Percentiles rank a stretch among this genome's conserved stretches.
These are phyloP conservation scores for Monopterus albus DNA, from an alignment of 2,113 vertebrate genomes.

Conservation along the genomic window DNA sequence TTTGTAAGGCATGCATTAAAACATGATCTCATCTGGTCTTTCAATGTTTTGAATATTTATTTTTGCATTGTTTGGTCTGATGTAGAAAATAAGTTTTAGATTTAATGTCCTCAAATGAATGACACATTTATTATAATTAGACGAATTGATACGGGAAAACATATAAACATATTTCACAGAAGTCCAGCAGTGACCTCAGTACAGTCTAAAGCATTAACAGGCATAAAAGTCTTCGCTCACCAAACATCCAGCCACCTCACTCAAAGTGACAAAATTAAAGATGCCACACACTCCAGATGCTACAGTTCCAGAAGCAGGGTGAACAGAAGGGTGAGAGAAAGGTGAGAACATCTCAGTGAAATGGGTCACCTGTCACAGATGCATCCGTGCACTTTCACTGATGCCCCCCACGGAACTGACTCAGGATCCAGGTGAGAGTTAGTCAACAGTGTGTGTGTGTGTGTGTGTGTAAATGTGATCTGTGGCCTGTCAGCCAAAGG, in stretches of 20 bases:
- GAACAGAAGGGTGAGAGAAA: slow-evolving; percentile 37
- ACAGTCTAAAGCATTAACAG: background rate
- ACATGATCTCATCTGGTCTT: background rate
- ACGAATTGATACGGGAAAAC: background rate
- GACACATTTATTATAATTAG: background rate
- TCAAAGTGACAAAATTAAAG: slow-evolving; percentile 44
- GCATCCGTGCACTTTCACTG: slow-evolving; percentile 51
- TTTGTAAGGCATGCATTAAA: slow-evolving; percentile 17
- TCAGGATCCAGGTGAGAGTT: slow-evolving; percentile 65
- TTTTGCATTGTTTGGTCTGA: background rate
- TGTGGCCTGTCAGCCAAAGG: slow-evolving; percentile 42
- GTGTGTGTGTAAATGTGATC: slow-evolving; percentile 36
- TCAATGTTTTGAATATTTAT: background rate
- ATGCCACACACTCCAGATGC: slow-evolving; percentile 25
- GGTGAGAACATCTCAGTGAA: slow-evolving; percentile 67
- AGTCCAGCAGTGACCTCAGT: no score
- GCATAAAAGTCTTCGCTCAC: background rate
- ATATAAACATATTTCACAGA: background rate
- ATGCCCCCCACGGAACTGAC: slow-evolving; percentile 52
- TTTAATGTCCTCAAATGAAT: no score
- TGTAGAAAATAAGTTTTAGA: background rate
- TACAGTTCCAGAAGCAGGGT: background rate
- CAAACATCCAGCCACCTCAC: background rate
- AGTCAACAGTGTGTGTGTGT: slow-evolving; percentile 63
- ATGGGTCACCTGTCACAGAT: slow-evolving; percentile 69